Evolutionary conservation across 35 echinoderm and acorn worm genomes (phyloP).

Genomic region (Acanthaster planci): DNA sequence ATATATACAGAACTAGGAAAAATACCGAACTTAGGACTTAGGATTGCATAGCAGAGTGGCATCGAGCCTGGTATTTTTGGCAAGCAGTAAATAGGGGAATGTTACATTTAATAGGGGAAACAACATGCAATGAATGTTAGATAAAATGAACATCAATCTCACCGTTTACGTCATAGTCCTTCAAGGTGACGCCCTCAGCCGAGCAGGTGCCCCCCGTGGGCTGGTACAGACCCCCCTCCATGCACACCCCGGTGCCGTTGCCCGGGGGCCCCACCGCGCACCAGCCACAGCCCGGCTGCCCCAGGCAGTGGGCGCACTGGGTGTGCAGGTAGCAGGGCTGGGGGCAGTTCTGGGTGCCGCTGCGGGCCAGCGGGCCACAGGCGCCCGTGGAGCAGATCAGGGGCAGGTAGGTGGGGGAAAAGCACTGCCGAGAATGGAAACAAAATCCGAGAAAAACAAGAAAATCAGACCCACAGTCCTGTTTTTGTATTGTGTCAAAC

Average conservation of each 20-base stretch:
- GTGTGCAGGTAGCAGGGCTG: constrained; percentile 61
- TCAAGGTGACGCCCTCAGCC: constrained; percentile 29
- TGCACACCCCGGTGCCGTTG: constrained; percentile 78
- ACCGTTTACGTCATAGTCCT: constrained; percentile 29
- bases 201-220: constrained; percentile 54
- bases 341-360: constrained; percentile 46
- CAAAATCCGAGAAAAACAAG: not conserved
- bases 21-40: too few relatives aligned
- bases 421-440: constrained; percentile 63
- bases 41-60: too few relatives aligned
- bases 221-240: constrained; percentile 68
- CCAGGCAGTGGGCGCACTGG: constrained; percentile 63
- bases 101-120: too few relatives aligned
- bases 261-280: constrained; percentile 54
- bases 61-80: too few relatives aligned
- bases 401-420: constrained; percentile 79
- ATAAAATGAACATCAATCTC: not conserved
- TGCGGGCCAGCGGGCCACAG: constrained; percentile 67
- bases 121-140: too few relatives aligned
- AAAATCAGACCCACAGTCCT: too few relatives aligned
- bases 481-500: too few relatives aligned
- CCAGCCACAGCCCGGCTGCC: constrained; percentile 88
- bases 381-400: constrained; percentile 75
- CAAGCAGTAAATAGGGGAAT: too few relatives aligned
- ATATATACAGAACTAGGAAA: too few relatives aligned